These are phyloP conservation scores for Ancistrus triradiatus DNA, from an alignment of 2,113 vertebrate species.

Conservation along the genomic window DNA sequence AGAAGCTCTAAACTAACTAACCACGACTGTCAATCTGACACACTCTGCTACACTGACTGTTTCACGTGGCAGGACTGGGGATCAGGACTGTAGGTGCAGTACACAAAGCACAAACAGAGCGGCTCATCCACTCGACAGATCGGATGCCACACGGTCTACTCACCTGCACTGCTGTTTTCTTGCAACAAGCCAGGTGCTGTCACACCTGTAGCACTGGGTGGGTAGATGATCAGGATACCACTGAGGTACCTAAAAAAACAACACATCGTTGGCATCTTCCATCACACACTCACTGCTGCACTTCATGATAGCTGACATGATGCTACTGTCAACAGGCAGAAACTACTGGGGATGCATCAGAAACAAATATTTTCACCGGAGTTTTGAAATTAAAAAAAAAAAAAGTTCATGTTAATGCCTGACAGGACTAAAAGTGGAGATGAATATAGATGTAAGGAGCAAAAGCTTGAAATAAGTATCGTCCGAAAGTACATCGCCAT, in stretches of 20 bases:
- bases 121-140: constrained; percentile 1
- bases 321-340: no score
- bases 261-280: background rate
- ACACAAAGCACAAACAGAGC: constrained; percentile 7
- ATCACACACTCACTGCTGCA: no score
- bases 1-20: constrained; percentile 10
- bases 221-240: constrained; percentile 95
- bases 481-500: no score
- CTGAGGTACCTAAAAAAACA: constrained; percentile 79
- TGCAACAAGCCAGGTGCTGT: constrained; percentile 90
- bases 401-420: no score
- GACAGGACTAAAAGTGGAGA: no score
- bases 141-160: background rate
- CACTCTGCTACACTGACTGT: background rate
- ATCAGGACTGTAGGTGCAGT: background rate
- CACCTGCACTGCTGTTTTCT: constrained; percentile 98
- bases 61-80: background rate
- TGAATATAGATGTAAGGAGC: no score
- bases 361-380: no score
- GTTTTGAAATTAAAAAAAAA: no score
- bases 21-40: background rate
- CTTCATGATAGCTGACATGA: no score
- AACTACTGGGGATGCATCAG: no score
- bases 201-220: constrained; percentile 90
- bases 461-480: no score